Evolutionary conservation across 1,140 invertebrate genomes (phyloP), one percentile per base, ranked within the genome.

Genomic region (Drosophila ambigua): DNA sequence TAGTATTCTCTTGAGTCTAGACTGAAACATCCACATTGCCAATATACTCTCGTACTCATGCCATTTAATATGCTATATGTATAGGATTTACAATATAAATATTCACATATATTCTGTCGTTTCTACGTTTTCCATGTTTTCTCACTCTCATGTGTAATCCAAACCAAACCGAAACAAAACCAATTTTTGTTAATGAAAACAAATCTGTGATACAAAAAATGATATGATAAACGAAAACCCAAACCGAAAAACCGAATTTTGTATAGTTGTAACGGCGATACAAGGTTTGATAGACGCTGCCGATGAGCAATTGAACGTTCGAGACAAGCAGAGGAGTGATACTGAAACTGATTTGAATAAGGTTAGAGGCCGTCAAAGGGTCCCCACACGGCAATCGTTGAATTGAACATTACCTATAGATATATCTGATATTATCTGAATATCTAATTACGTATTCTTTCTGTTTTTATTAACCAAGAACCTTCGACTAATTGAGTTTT

Each of bases 211-310:
- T 31, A 26, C 5, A 26, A 26, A 7, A 8, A 31, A 31, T 8
- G 7, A 3, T 8, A 35, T 35, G 31, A 11, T 35, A 31, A 31
- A 31, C 28, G 26, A 7, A 31, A 31, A 31, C 28, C 28, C 7
- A 24, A 46, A 41, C 64, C 31, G 50, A 52, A 44, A 53, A 46
- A 41, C 46, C 65, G 46, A 63, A 54, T 35, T 53, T 41, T 23
- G 54, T 57, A 31, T 78, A 92, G 91, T 92, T 82, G 89, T 92
- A 77, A 92, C 90, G 77, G 91, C 91, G 39, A 92, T 92, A 75
- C 91, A 92, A 88, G 91, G 91, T 84, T 81, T 92, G 75, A 92
- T 92, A 81, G 91, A 92, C 83, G 91, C 91, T 85, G 91, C 91
- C 61, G 91, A 92, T 74, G 91, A 92, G 73, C 90, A 92, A 83